Base-by-base conservation (phyloP, 2,888 invertebrate species). In the Drosophila robusta region DNA sequence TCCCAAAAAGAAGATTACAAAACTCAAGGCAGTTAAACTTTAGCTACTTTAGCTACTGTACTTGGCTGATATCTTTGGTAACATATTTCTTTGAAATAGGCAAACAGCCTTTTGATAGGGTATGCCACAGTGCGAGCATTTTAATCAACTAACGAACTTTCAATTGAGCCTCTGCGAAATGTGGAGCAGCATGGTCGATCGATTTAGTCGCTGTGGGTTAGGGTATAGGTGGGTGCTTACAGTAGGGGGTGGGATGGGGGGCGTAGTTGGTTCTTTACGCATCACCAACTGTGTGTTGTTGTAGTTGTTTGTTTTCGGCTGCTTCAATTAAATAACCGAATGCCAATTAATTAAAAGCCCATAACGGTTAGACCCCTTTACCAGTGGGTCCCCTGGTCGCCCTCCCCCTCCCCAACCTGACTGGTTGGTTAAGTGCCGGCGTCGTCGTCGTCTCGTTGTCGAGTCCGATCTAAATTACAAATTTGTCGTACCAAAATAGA, bases 261-360 rank as follows among this genome's bases (percentile, higher is more conserved):
- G 18, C 9, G 16, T 26, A 8, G 11, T 18, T 42, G 26, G 46
- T 24, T 54, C 57, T 83, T 77, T 36, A 82, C 87, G 82, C 78
- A 63, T 67, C 88, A 65, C 49, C 75, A 49, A 63, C 76, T 52
- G 67, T 68, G 63, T 50, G 45, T 38, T 36, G 58, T 42, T 50
- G 45, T 38, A 32, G 58, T 42, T 57, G 22, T 39, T 62, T 45
- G 50, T 44, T 57, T 68, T 64, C 47, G 66, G 50, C 64, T 68
- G 74, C 63, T 76, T 82, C 84, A 87, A 85, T 85, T 85, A 87
- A 88, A 87, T 66, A 79, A 54, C 78, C 67, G 69, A 84, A 88
- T 83, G 80, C 76, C 84, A 85, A 85, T 85, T 88, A 85, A 85
- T 88, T 85, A 88, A 80, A 83, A 80, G 69, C 68, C 89, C 80